phyloP scores from a whole-genome alignment of 2,797 vertebrate genomes.

The Bufotes viridis region DNA sequence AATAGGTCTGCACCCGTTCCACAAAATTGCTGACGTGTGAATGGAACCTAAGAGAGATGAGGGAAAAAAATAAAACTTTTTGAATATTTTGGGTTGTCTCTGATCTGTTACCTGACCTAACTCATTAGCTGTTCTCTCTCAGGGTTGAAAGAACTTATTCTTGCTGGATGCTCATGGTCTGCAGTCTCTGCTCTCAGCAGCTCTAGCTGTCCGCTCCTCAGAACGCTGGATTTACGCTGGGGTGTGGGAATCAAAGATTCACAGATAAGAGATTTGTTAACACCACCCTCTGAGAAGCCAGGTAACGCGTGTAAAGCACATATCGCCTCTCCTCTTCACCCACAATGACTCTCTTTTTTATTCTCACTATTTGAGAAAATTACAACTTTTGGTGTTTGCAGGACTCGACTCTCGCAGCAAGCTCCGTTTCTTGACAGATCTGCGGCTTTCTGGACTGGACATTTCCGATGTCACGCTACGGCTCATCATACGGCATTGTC shows the following conservation, averaged over 20 bases:
- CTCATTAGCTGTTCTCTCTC: not conserved
- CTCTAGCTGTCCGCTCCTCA: constrained; percentile 93
- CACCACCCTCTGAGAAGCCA: constrained; percentile 85
- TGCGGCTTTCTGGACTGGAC: constrained; percentile 93
- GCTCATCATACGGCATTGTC: constrained; percentile 96
- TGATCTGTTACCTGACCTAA: not conserved
- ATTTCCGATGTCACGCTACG: constrained; percentile 93
- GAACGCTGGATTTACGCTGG: constrained; percentile 94
- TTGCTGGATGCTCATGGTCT: constrained; percentile 93
- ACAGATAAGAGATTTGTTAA: constrained; percentile 94
- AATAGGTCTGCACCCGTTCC: too few relatives aligned
- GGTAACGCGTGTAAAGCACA: constrained; percentile 66
- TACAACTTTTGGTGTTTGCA: constrained; percentile 64
- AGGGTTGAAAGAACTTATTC: constrained; percentile 95
- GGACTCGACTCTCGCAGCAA: constrained; percentile 97
- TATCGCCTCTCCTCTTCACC: not conserved
- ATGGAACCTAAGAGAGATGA: too few relatives aligned
- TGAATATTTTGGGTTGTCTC: not conserved
- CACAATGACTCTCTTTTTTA: too few relatives aligned
- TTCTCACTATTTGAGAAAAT: not conserved
- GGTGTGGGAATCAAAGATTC: constrained; percentile 93
- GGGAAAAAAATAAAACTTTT: too few relatives aligned
- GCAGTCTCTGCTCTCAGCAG: constrained; percentile 94
- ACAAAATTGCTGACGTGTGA: too few relatives aligned
- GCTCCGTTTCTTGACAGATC: constrained; percentile 91